phyloP scores from a whole-genome alignment of 2,797 vertebrate species.

The Mallotus villosus region DNA sequence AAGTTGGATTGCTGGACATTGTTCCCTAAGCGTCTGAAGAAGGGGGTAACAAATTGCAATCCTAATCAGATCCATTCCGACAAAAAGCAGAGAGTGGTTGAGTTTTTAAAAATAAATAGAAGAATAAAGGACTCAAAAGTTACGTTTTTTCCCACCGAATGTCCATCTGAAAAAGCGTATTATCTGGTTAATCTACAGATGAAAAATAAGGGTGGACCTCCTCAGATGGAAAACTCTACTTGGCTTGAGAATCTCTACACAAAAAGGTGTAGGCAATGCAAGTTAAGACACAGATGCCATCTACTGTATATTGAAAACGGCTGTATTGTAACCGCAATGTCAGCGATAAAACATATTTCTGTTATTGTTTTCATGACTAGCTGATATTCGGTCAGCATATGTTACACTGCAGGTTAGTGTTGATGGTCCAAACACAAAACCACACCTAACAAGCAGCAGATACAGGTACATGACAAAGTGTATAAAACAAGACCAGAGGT shows the following conservation, averaged over 20 bases:
- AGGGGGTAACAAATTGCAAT: constrained; percentile 37
- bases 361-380: not conserved
- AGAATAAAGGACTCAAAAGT: constrained; percentile 39
- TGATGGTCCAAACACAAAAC: constrained; percentile 4
- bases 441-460: not conserved
- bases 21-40: constrained; percentile 65
- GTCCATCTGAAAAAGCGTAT: not conserved
- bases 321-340: not conserved
- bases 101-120: constrained; percentile 3
- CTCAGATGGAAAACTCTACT: not conserved
- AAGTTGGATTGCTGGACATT: constrained; percentile 59
- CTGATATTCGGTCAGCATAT: not conserved
- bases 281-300: not conserved
- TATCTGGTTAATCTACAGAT: not conserved
- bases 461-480: not conserved
- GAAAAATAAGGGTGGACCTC: not conserved
- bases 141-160: constrained; percentile 17
- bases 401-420: not conserved
- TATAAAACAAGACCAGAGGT: not conserved
- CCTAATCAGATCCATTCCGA: constrained; percentile 45
- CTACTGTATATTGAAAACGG: not conserved
- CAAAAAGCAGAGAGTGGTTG: constrained; percentile 41
- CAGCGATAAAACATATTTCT: not conserved
- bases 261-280: not conserved
- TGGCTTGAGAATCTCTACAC: not conserved